These are phyloP conservation scores for Bagarius yarrelli DNA, from an alignment of 2,113 vertebrate genomes.

Conservation along the genomic window DNA sequence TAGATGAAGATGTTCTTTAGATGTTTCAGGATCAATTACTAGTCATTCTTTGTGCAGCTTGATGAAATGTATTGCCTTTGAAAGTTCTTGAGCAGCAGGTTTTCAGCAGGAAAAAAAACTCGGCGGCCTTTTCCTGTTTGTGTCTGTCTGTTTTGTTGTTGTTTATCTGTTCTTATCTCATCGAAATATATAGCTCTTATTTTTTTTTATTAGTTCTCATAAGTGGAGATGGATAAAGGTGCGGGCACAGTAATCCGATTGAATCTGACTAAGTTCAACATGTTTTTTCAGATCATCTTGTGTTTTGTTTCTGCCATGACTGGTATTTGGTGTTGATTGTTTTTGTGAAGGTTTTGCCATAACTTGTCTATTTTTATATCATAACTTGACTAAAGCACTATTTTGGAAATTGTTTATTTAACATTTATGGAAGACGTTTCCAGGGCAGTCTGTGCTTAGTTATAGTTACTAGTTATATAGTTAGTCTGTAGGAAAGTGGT, in stretches of 20 bases:
- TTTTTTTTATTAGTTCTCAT: no score
- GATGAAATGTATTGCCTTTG: not conserved
- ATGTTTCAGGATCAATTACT: not conserved
- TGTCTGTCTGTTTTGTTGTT: not conserved
- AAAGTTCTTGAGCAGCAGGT: not conserved
- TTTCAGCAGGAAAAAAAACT: not conserved
- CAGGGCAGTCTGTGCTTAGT: not conserved
- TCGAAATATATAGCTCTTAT: no score
- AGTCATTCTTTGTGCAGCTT: not conserved
- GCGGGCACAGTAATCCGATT: not conserved
- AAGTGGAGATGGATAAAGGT: not conserved
- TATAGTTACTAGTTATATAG: no score
- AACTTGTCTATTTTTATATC: not conserved
- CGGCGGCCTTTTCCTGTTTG: not conserved
- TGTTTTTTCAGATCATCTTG: not conserved
- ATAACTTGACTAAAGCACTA: not conserved
- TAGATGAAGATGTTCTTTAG: not conserved
- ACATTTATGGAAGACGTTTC: not conserved
- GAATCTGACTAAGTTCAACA: not conserved
- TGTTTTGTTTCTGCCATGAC: not conserved
- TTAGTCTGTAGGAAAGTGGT: no score
- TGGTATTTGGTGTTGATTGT: not conserved
- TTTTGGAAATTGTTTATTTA: not conserved
- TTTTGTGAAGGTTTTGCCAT: not conserved
- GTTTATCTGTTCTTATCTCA: not conserved